Base-by-base conservation (phyloP, 1,140 invertebrate species). In the Drosophila murphyi region DNA sequence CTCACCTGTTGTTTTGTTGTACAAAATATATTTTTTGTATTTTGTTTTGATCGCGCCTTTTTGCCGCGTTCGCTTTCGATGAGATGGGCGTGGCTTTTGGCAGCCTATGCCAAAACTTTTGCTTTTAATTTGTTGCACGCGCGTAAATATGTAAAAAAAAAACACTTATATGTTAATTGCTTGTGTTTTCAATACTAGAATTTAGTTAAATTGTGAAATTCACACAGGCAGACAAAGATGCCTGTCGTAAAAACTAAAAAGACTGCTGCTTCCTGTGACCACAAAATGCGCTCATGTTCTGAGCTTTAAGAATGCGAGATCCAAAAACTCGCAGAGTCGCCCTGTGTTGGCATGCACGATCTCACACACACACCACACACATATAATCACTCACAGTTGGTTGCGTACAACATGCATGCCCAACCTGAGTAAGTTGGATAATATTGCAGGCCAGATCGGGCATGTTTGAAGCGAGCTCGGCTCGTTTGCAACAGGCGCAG, bases 31-130 rank as follows among this genome's bases (percentile, higher is more conserved):
- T 56, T 78, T 81, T 77, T 68, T 61, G 64, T 28, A 82, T 74
- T 82, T 82, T 82, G 80, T 82, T 78, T 82, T 82, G 80, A 60
- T 82, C 75, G 70, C 52, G 64, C 47, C 64, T 76, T 78, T 74
- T 50, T 50, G 7, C 4, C 6, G 6, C 3, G 59, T 28, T 62
- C 34, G 6, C 39, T 62, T 48, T 48, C 12, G 8, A 3, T 35
- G 32, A 32, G 20, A 31, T 50, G 43, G 59, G 32, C 32, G 32
- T 50, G 32, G 29, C 12, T 32, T 8, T 20, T 43, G 41, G 56
- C 10, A 32, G 39, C 10, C 3, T n/a, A n/a, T 43, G 39, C 39
- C 39, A 43, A n/a, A 43, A 43, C 39, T 55, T 37, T 54, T 37
- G 6, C 51, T 54, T 37, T 54, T 7, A 39, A 43, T n/a, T n/a